These are phyloP conservation scores for Oncorhynchus keta DNA, from an alignment of 2,113 vertebrate genomes.

Conservation along the genomic window DNA sequence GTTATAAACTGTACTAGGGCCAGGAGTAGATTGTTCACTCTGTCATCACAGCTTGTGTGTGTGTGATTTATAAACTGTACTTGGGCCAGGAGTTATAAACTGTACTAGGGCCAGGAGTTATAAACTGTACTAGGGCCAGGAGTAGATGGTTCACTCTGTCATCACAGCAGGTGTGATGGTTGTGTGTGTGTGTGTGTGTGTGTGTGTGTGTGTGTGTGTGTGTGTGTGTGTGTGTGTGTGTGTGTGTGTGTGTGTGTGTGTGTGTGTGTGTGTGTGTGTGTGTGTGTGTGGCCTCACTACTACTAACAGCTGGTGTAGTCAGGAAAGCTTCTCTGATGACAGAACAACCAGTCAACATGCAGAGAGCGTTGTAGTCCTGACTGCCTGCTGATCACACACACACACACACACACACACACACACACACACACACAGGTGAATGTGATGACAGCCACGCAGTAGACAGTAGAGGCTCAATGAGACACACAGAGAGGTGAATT, in stretches of 20 bases:
- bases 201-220: neutral
- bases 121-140: too few species aligned
- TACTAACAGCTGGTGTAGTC: slow-evolving; percentile 44
- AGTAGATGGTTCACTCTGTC: too few species aligned
- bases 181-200: too few species aligned
- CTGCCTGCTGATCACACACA: slow-evolving; percentile 22
- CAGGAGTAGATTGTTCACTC: neutral
- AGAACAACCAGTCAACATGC: slow-evolving; percentile 8
- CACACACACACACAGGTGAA: neutral
- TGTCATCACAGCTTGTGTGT: neutral
- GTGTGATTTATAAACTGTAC: too few species aligned
- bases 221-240: neutral
- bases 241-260: too few species aligned
- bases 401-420: neutral
- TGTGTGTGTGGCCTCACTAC: neutral
- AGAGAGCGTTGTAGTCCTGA: slow-evolving; percentile 25
- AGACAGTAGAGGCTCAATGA: too few species aligned
- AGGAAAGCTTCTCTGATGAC: slow-evolving; percentile 49
- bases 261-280: neutral
- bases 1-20: too few species aligned
- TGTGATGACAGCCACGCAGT: too few species aligned
- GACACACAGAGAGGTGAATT: too few species aligned
- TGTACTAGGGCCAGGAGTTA: too few species aligned
- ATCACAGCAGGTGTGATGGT: too few species aligned
- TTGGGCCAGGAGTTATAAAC: too few species aligned